These are phyloP conservation scores for Spinibarbus caldwelli DNA, from an alignment of 2,797 vertebrate species.

Conservation along the genomic window DNA sequence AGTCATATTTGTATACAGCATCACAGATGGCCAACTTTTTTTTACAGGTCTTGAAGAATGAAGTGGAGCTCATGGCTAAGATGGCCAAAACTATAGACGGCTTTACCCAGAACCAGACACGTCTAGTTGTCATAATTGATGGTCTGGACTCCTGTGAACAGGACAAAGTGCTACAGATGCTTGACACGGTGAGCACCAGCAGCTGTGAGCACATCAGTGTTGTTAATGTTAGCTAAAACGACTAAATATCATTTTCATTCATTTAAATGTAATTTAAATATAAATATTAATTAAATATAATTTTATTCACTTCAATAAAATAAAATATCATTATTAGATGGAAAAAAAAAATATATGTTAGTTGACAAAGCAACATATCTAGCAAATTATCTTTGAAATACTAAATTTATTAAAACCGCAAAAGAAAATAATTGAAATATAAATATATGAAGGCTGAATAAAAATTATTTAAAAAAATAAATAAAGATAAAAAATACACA, in stretches of 20 bases:
- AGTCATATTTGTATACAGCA: neutral
- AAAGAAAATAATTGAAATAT: neutral
- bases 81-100: constrained; percentile 97
- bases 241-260: neutral
- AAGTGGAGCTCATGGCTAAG: constrained; percentile 96
- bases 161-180: constrained; percentile 97
- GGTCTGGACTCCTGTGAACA: constrained; percentile 96
- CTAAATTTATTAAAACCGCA: neutral
- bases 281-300: too few species aligned
- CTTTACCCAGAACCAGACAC: constrained; percentile 96
- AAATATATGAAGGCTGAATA: neutral
- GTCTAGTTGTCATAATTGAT: constrained; percentile 94
- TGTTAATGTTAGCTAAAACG: neutral
- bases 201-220: too few species aligned
- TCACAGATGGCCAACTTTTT: neutral
- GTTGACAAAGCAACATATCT: too few species aligned
- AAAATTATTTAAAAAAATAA: neutral
- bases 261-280: too few species aligned
- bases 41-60: constrained; percentile 90
- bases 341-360: too few species aligned
- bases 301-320: neutral
- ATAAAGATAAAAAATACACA: neutral
- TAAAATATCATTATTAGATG: neutral
- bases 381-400: too few species aligned
- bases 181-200: constrained; percentile 88